Evolutionary conservation across 2,113 vertebrate genomes (phyloP).

Genomic region (Plestiodon gilberti): DNA sequence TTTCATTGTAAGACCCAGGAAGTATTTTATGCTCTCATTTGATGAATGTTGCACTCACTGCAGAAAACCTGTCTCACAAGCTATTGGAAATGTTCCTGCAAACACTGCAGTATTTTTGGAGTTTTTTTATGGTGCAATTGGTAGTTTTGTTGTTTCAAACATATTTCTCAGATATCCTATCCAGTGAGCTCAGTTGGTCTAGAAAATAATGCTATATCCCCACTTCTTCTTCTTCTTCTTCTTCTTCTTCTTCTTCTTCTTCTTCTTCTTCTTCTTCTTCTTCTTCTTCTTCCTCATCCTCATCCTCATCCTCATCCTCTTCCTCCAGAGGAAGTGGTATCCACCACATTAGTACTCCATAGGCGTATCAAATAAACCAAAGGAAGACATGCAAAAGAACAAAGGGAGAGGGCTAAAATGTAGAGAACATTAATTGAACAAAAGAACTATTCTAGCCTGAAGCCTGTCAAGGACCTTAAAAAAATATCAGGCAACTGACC

Average conservation of each 20-base stretch:
- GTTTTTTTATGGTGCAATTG: slow-evolving; percentile 24
- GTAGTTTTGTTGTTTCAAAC: slow-evolving; percentile 42
- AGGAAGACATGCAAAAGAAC: background rate
- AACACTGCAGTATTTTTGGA: slow-evolving; percentile 29
- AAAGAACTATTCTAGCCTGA: background rate
- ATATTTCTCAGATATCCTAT: background rate
- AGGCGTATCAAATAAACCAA: slow-evolving; percentile 31
- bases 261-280: too few relatives aligned
- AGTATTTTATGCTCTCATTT: background rate
- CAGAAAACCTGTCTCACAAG: slow-evolving; percentile 56
- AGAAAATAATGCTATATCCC: slow-evolving; percentile 10
- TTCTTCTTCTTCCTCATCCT: too few relatives aligned
- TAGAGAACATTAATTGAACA: too few relatives aligned
- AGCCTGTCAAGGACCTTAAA: background rate
- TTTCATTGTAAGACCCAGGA: slow-evolving; percentile 33
- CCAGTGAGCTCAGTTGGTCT: slow-evolving; percentile 33
- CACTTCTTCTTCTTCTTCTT: too few relatives aligned
- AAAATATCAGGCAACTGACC: background rate
- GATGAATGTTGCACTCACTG: slow-evolving; percentile 39
- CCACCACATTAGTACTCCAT: slow-evolving; percentile 2
- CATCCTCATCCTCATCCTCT: too few relatives aligned
- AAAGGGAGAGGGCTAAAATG: background rate
- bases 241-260: slow-evolving; percentile 5
- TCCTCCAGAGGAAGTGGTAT: slow-evolving; percentile 7
- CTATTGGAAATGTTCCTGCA: slow-evolving; percentile 52